Conservation (phyloP, 2,888 invertebrate genomes). For the Eilema sororculum region DNA sequence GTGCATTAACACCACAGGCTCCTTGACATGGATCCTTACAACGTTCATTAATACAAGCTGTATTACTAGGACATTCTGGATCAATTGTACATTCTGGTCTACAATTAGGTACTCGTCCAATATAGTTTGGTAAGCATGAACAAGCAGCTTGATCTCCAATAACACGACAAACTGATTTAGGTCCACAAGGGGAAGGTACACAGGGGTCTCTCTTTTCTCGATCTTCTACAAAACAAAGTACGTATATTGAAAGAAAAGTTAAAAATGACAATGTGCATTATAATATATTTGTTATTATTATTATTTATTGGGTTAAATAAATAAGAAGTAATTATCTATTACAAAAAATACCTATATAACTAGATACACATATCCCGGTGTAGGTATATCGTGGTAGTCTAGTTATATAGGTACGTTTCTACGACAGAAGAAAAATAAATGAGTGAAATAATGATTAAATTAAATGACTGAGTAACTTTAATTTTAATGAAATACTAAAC, state of each 20-base stretch:
- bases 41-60: constrained; percentile 93
- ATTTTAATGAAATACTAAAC: too few species aligned
- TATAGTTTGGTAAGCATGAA: constrained; percentile 92
- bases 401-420: too few species aligned
- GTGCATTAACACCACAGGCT: constrained; percentile 92
- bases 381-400: too few species aligned
- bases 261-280: not conserved
- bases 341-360: too few species aligned
- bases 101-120: constrained; percentile 95
- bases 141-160: constrained; percentile 94
- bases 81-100: constrained; percentile 93
- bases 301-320: too few species aligned
- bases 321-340: too few species aligned
- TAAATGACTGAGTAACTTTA: too few species aligned
- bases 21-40: constrained; percentile 95
- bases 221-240: constrained; percentile 40
- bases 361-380: too few species aligned
- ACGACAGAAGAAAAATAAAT: too few species aligned
- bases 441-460: too few species aligned
- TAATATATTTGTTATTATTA: too few species aligned
- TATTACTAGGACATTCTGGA: constrained; percentile 93
- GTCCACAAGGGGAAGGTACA: constrained; percentile 93
- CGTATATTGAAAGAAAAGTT: not conserved
- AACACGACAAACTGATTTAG: constrained; percentile 93
- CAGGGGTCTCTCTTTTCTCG: constrained; percentile 88